These are phyloP conservation scores for Teinopalpus imperialis DNA, from an alignment of 2,888 invertebrate genomes.

Conservation along the genomic window DNA sequence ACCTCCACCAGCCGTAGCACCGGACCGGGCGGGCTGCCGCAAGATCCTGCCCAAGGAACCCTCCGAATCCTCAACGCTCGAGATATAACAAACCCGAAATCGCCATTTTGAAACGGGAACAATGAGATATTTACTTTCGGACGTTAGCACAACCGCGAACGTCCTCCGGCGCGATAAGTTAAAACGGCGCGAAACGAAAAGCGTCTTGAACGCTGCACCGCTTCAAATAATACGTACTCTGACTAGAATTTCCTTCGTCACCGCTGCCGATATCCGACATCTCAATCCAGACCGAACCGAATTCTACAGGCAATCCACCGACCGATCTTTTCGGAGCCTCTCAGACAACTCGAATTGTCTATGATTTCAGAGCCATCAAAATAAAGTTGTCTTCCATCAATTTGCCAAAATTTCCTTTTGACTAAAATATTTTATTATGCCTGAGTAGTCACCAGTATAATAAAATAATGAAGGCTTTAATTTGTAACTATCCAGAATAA, in stretches of 20 bases:
- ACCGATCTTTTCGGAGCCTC: conserved; percentile 71
- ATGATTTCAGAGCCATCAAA: conserved; percentile 68
- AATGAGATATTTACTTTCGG: conserved; percentile 79
- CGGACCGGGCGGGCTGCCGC: conserved; percentile 60
- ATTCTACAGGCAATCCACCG: conserved; percentile 75
- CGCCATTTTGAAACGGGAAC: conserved; percentile 82
- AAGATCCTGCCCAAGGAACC: conserved; percentile 37
- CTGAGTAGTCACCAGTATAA: too few relatives aligned
- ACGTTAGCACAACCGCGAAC: conserved; percentile 55
- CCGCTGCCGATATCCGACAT: conserved; percentile 92
- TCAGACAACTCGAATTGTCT: conserved; percentile 68
- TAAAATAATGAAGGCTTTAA: too few relatives aligned
- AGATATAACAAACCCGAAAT: conserved; percentile 56
- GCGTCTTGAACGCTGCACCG: conserved; percentile 43
- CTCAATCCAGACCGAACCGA: conserved; percentile 82
- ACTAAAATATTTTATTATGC: too few relatives aligned
- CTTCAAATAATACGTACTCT: conserved; percentile 85
- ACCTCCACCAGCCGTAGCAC: conserved; percentile 68
- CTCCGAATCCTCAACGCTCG: conserved; percentile 38
- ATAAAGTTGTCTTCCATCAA: conserved; percentile 47
- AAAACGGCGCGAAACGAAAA: conserved; percentile 48
- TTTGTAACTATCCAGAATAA: too few relatives aligned
- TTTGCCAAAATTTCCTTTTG: too few relatives aligned
- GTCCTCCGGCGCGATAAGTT: conserved; percentile 48
- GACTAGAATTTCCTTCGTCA: conserved; percentile 90